These are phyloP conservation scores for Eubasilissa regina DNA, from an alignment of 1,140 invertebrate genomes.

Conservation along the genomic window DNA sequence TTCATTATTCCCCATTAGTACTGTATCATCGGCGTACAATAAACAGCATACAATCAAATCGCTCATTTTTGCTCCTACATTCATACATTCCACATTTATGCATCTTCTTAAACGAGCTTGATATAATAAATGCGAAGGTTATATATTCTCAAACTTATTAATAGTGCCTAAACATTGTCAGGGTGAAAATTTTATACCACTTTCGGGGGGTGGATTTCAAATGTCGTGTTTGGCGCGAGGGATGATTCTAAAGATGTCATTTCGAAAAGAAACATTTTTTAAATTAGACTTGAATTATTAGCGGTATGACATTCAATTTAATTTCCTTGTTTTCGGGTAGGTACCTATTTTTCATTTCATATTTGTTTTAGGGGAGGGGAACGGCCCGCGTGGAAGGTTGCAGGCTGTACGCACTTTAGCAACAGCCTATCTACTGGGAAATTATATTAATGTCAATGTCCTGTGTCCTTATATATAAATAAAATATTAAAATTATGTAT, in stretches of 20 bases:
- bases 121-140: too few relatives aligned
- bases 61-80: too few relatives aligned
- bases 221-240: constrained; percentile 7
- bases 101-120: too few relatives aligned
- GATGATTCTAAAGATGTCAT: constrained; percentile 39
- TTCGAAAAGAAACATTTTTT: constrained; percentile 34
- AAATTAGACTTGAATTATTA: constrained; percentile 42
- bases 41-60: too few relatives aligned
- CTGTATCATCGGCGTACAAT: too few relatives aligned
- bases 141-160: constrained; percentile 15
- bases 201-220: constrained; percentile 19
- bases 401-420: neutral
- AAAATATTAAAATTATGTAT: too few relatives aligned
- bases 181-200: neutral
- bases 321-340: constrained; percentile 37
- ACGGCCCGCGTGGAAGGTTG: neutral
- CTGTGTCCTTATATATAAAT: neutral
- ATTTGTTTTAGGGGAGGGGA: neutral
- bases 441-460: constrained; percentile 8
- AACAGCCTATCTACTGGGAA: neutral
- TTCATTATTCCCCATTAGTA: too few relatives aligned
- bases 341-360: constrained; percentile 15
- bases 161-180: neutral
- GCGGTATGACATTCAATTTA: constrained; percentile 42
- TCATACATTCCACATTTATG: too few relatives aligned